Percentiles rank a stretch among this genome's conserved stretches.
Conservation (phyloP, 2,888 invertebrate species). For the Apodemia hepburni region DNA sequence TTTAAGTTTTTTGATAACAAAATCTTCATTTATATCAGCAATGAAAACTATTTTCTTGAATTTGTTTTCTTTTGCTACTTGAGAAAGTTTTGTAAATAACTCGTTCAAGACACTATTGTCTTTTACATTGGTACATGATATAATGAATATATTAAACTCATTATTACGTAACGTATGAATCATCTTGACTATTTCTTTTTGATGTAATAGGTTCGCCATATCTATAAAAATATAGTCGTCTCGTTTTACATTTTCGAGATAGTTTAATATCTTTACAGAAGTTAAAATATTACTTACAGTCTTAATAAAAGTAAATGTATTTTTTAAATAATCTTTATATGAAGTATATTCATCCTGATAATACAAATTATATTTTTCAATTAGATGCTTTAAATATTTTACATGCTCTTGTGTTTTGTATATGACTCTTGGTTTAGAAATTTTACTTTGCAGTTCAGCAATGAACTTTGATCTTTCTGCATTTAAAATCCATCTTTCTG, state of each 20-base stretch:
- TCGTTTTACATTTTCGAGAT: neutral
- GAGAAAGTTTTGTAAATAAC: neutral
- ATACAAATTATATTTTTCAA: neutral
- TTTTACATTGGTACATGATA: neutral
- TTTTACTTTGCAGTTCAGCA: neutral
- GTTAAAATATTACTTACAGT: neutral
- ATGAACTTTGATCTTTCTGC: neutral
- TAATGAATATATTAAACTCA: neutral
- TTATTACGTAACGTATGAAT: neutral
- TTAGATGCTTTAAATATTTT: neutral
- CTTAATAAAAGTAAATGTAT: neutral
- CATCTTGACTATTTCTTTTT: neutral
- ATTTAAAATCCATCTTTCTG: constrained; percentile 4
- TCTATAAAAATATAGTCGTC: neutral
- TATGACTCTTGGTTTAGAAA: constrained; percentile 3
- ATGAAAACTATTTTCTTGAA: neutral
- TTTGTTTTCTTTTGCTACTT: neutral
- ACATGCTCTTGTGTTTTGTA: neutral
- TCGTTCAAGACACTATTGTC: neutral
- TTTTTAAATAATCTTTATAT: neutral
- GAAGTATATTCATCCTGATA: neutral
- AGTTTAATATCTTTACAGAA: neutral
- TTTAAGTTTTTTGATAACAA: neutral
- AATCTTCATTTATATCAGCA: neutral
- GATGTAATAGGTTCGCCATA: neutral